Conservation (phyloP, 2,797 vertebrate genomes). For the Trematomus bernacchii region DNA sequence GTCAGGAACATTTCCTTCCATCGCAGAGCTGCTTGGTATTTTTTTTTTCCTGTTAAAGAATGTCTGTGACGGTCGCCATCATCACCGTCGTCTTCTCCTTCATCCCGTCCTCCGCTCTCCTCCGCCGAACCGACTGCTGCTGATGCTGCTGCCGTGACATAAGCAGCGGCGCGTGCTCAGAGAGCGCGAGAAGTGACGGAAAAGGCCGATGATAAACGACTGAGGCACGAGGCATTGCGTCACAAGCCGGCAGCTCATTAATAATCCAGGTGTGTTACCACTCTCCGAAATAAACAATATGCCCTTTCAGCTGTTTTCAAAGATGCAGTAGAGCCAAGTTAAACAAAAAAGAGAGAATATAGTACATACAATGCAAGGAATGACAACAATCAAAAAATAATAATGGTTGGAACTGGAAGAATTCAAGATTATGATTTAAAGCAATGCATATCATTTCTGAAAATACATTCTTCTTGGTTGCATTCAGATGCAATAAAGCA, state of each 20-base stretch:
- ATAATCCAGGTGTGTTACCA: conserved; percentile 38
- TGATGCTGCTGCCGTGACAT: conserved; percentile 59
- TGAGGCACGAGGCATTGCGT: conserved; percentile 41
- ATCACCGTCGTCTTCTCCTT: not conserved
- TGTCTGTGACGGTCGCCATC: conserved; percentile 57
- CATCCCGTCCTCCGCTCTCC: conserved; percentile 17
- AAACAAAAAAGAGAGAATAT: too few species aligned
- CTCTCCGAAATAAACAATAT: not conserved
- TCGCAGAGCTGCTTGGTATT: conserved; percentile 30
- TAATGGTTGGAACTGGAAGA: too few species aligned
- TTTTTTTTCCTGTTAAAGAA: not conserved
- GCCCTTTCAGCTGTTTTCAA: too few species aligned
- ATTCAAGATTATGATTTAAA: too few species aligned
- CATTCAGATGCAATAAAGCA: too few species aligned
- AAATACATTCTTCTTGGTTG: too few species aligned
- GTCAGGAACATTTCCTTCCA: conserved; percentile 83
- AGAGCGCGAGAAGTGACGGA: conserved; percentile 42
- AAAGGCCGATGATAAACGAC: conserved; percentile 47
- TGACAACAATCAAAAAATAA: too few species aligned
- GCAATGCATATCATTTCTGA: too few species aligned
- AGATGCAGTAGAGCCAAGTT: too few species aligned
- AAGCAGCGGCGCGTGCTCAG: conserved; percentile 29
- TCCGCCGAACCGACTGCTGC: conserved; percentile 22
- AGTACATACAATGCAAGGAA: too few species aligned
- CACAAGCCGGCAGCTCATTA: conserved; percentile 45